Conservation (phyloP, 2,797 vertebrate genomes). For the Graptemys geographica region DNA sequence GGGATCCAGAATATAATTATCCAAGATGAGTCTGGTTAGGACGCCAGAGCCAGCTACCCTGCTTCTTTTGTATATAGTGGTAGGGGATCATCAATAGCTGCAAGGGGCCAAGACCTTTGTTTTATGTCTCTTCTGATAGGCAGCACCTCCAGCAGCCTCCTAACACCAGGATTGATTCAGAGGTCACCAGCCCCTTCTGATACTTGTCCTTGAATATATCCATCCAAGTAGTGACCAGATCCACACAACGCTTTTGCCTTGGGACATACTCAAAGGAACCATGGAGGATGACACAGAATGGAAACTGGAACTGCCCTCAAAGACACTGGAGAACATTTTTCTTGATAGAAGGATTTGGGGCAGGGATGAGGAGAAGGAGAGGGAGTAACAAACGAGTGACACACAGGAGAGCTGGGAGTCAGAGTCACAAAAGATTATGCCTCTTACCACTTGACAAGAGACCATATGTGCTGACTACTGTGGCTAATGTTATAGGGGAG, state of each 20-base stretch:
- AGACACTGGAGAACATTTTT: background rate
- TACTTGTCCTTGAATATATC: background rate
- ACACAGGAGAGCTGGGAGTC: background rate
- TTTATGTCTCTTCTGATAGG: background rate
- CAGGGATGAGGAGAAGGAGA: background rate
- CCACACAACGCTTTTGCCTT: background rate
- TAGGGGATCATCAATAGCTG: background rate
- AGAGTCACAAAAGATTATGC: background rate
- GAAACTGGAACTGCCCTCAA: background rate
- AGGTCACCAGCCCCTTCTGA: background rate
- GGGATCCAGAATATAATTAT: background rate
- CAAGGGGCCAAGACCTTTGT: background rate
- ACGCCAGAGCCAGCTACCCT: background rate
- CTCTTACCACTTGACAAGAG: background rate
- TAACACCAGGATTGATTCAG: background rate
- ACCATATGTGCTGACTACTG: background rate
- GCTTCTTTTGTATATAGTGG: background rate
- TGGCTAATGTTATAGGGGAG: background rate
- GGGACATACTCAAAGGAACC: background rate
- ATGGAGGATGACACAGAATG: background rate
- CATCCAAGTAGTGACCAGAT: background rate
- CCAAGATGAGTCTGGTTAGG: background rate
- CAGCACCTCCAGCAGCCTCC: fast-evolving
- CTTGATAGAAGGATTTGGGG: background rate
- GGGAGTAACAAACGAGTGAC: background rate